Evolutionary conservation across 2,888 invertebrate genomes (phyloP).

Genomic region (Coleophora deauratella): DNA sequence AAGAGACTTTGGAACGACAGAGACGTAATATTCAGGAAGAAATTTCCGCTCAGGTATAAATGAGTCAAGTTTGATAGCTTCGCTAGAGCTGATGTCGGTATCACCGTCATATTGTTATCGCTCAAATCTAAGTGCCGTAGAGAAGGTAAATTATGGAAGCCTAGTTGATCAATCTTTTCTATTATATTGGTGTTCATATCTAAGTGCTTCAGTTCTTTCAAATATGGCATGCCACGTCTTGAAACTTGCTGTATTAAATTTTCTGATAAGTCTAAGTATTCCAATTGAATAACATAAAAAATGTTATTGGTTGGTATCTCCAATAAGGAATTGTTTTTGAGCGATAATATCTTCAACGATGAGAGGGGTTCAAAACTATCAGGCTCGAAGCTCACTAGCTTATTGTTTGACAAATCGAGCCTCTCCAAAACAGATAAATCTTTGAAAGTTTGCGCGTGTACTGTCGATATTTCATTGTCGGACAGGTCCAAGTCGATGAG

Average conservation of each 20-base stretch:
- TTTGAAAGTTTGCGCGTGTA: constrained; percentile 84
- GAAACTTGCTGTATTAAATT: constrained; percentile 85
- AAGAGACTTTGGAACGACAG: constrained; percentile 89
- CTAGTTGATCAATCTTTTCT: constrained; percentile 78
- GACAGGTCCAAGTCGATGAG: constrained; percentile 82
- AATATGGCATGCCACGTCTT: constrained; percentile 81
- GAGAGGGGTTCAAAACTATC: constrained; percentile 80
- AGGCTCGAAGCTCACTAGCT: constrained; percentile 81
- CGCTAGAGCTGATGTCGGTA: constrained; percentile 84
- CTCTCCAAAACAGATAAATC: constrained; percentile 83
- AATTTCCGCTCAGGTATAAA: constrained; percentile 86
- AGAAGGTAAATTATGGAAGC: constrained; percentile 82
- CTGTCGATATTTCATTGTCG: constrained; percentile 82
- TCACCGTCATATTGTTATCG: constrained; percentile 85
- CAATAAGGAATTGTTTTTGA: constrained; percentile 85
- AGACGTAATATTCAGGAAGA: constrained; percentile 80
- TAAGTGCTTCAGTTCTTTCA: constrained; percentile 81
- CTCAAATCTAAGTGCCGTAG: constrained; percentile 84
- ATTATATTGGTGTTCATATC: constrained; percentile 85
- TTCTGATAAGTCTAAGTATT: constrained; percentile 82
- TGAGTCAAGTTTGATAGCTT: constrained; percentile 84
- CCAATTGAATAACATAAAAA: constrained; percentile 77
- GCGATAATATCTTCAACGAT: constrained; percentile 80
- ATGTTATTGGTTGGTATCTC: constrained; percentile 83
- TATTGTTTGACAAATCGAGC: constrained; percentile 84